Percentiles rank a stretch among this genome's conserved stretches.
Evolutionary conservation across 2,113 vertebrate genomes (phyloP).

Genomic region (Oreochromis spilurus): DNA sequence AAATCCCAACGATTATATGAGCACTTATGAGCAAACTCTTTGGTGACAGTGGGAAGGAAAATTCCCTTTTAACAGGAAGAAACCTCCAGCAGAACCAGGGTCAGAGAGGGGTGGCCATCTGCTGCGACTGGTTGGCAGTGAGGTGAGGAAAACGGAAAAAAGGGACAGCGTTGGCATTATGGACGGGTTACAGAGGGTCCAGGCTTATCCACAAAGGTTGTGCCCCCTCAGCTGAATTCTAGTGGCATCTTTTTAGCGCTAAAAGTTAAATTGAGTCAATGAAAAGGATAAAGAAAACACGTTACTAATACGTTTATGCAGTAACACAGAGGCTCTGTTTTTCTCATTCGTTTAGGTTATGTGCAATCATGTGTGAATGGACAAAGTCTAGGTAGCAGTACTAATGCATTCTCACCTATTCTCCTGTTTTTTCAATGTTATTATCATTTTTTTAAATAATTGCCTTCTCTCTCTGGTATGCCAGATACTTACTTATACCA

Average conservation of each 20-base stretch:
- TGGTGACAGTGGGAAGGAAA: not conserved
- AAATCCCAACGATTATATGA: not conserved
- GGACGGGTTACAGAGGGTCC: not conserved
- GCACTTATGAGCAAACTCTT: fast-evolving
- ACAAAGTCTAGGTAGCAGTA: not conserved
- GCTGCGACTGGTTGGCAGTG: fast-evolving
- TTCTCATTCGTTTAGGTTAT: not conserved
- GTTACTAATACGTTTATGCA: not conserved
- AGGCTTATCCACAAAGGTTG: not conserved
- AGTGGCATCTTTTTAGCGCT: not conserved
- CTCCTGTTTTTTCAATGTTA: not conserved
- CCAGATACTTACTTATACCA: not conserved
- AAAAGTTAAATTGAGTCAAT: not conserved
- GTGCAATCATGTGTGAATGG: not conserved
- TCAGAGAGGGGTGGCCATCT: not conserved
- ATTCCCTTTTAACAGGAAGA: not conserved
- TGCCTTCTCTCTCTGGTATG: not conserved
- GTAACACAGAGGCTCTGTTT: not conserved
- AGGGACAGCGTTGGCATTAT: not conserved
- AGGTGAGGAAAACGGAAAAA: not conserved
- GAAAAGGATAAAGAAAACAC: not conserved
- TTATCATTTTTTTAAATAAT: not conserved
- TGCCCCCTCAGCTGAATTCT: not conserved
- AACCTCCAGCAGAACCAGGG: not conserved
- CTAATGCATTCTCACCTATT: not conserved